These are phyloP conservation scores for Pyrrhosoma nymphula DNA, from an alignment of 2,888 invertebrate genomes.

Conservation along the genomic window DNA sequence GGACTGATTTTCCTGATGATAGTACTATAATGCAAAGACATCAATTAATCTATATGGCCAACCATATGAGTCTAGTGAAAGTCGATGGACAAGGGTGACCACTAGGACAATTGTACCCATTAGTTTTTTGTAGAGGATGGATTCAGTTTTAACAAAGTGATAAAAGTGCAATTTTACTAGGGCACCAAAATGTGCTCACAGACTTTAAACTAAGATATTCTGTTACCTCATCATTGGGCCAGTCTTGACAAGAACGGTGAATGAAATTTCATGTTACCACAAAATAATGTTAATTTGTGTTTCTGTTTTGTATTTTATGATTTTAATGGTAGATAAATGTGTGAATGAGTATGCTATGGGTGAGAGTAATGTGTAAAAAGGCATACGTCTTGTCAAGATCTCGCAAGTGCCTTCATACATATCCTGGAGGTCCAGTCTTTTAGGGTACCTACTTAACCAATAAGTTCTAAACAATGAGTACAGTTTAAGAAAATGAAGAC, in stretches of 20 bases:
- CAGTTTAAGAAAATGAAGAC: not conserved
- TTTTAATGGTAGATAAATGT: not conserved
- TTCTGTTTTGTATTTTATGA: not conserved
- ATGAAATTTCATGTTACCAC: not conserved
- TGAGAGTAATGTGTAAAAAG: not conserved
- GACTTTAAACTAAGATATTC: not conserved
- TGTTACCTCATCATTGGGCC: not conserved
- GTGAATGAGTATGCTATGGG: not conserved
- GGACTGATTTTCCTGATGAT: not conserved
- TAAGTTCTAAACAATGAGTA: not conserved
- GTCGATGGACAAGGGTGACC: not conserved
- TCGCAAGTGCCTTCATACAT: not conserved
- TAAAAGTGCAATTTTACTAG: not conserved
- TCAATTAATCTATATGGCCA: not conserved
- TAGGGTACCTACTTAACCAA: not conserved
- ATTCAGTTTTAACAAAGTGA: not conserved
- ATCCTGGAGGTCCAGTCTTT: not conserved
- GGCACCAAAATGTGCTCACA: not conserved
- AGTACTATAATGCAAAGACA: not conserved
- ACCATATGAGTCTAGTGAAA: not conserved
- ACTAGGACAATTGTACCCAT: not conserved
- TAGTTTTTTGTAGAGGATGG: not conserved
- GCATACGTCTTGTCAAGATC: not conserved
- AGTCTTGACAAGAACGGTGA: not conserved
- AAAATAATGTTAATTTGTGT: not conserved